Conservation (phyloP, 2,113 vertebrate species). For the Gallinago undulata region DNA sequence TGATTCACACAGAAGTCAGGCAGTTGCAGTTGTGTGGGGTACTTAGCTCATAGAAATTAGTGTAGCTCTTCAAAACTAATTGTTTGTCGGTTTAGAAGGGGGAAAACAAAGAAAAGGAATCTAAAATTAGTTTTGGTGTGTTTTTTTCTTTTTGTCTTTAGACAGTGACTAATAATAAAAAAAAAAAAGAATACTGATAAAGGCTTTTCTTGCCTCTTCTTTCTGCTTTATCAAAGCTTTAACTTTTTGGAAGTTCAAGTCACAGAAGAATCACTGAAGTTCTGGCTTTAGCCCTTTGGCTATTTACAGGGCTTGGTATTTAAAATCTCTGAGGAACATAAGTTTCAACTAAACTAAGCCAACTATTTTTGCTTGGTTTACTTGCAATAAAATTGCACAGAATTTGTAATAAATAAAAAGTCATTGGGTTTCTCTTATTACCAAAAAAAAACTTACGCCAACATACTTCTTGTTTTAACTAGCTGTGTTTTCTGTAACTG, state of each 20-base stretch:
- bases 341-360: background rate
- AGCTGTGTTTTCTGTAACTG: background rate
- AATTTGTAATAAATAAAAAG: background rate
- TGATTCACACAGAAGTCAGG: background rate
- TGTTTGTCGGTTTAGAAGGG: background rate
- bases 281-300: background rate
- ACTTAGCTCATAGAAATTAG: background rate
- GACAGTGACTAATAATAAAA: too few species aligned
- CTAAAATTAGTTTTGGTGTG: background rate
- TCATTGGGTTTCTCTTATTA: background rate
- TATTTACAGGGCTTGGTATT: background rate
- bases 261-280: background rate
- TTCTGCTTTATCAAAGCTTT: background rate
- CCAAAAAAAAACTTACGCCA: background rate
- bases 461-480: background rate
- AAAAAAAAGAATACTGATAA: background rate
- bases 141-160: background rate
- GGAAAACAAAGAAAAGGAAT: background rate
- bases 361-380: background rate
- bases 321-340: background rate
- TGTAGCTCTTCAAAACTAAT: background rate
- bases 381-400: background rate
- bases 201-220: background rate
- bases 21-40: background rate
- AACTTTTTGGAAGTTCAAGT: background rate